phyloP scores from a whole-genome alignment of 2,888 invertebrate species.

The Exephanes ischioxanthus region DNA sequence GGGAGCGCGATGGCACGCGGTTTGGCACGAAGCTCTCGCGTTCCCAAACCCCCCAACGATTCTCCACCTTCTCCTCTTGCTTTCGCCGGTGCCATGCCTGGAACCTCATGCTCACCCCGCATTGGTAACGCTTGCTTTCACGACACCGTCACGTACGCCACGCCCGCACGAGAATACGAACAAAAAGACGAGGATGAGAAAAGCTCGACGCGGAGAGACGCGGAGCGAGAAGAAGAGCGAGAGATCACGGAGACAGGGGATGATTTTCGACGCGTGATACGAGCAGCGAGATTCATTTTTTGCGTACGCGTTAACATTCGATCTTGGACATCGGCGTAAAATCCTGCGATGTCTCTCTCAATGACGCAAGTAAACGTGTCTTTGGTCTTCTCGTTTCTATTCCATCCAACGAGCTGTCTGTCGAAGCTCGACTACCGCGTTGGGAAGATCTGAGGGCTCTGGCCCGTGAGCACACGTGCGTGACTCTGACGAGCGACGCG shows the following conservation, averaged over 20 bases:
- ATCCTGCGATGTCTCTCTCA: background rate
- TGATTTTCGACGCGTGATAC: constrained; percentile 45
- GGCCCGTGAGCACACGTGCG: constrained; percentile 58
- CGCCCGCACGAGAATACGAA: constrained; percentile 53
- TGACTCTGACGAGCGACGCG: constrained; percentile 42
- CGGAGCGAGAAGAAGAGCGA: constrained; percentile 2
- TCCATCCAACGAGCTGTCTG: background rate
- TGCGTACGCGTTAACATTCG: constrained; percentile 18
- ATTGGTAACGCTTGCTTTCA: constrained; percentile 68
- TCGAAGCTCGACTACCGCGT: background rate
- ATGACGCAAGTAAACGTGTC: background rate
- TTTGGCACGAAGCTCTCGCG: constrained; percentile 23
- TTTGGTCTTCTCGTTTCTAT: background rate
- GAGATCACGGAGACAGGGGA: constrained; percentile 4
- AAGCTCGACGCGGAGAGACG: background rate
- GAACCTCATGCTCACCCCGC: constrained; percentile 62
- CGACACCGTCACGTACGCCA: constrained; percentile 66
- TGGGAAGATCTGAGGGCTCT: background rate
- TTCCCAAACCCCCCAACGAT: constrained; percentile 46
- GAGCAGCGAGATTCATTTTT: constrained; percentile 24
- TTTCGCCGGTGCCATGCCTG: constrained; percentile 51
- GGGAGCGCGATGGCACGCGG: constrained; percentile 6
- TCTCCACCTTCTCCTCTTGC: constrained; percentile 27
- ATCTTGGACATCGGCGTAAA: background rate
- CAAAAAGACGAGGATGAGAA: constrained; percentile 19